Evolutionary conservation across 2,888 invertebrate species (phyloP).

Genomic region (Nemurella pictetii): DNA sequence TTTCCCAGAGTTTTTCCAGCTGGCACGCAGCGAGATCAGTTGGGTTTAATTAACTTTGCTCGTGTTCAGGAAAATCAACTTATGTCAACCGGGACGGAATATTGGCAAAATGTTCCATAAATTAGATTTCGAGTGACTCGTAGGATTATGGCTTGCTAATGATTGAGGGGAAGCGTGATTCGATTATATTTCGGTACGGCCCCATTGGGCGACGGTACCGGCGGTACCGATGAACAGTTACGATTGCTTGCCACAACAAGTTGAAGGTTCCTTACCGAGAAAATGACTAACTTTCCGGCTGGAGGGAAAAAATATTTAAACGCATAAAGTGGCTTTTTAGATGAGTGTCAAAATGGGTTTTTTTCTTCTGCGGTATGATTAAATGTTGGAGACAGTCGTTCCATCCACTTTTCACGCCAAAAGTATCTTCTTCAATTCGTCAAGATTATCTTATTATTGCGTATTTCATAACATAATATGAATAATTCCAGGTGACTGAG

Average conservation of each 20-base stretch:
- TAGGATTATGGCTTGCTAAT: background rate
- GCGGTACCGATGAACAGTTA: too few relatives aligned
- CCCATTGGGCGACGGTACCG: too few relatives aligned
- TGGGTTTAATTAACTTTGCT: background rate
- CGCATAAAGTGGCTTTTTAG: too few relatives aligned
- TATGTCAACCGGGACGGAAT: background rate
- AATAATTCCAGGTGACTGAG: background rate
- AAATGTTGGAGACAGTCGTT: background rate
- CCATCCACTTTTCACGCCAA: background rate
- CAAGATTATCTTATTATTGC: background rate
- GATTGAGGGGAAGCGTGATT: background rate
- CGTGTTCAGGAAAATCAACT: background rate
- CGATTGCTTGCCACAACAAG: too few relatives aligned
- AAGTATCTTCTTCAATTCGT: background rate
- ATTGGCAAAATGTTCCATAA: background rate
- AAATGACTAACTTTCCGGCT: too few relatives aligned
- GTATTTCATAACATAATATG: background rate
- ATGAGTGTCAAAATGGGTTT: background rate
- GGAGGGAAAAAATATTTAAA: too few relatives aligned
- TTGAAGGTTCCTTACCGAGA: too few relatives aligned
- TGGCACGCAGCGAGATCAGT: background rate
- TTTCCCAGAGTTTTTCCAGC: background rate
- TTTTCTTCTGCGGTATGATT: background rate
- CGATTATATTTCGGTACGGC: background rate
- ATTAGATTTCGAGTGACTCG: background rate